Evolutionary conservation across 1,140 invertebrate genomes (phyloP), one percentile per base, ranked within the genome.

Genomic region (Drosophila truncata): DNA sequence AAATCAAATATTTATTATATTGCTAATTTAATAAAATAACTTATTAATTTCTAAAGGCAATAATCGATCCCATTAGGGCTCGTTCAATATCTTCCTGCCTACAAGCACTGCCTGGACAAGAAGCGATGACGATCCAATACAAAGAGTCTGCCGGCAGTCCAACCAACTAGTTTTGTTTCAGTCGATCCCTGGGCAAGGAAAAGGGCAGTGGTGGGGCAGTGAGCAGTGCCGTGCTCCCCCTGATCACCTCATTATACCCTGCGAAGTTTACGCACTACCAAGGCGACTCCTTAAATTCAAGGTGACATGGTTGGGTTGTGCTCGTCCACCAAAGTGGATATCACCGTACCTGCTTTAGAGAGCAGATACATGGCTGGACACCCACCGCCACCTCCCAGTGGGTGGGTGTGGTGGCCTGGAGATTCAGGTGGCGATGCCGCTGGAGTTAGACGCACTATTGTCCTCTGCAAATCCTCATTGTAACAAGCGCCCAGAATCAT

Each of bases 381-480:
- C 44, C 25, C 49, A 67, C 41, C 18, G 11, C 41, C 64, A n/a
- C 31, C 37, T 27, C 25, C 42, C n/a, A 46, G 69, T 80, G 84
- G 80, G 73, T 78, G 73, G 55, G 49, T 66, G 49, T 63, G 67
- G 78, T 55, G 52, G 52, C 52, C 52, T 25, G 52, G 33, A 55
- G 52, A 37, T 37, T 37, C 20, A 25, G 67, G 61, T 25, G 37
- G n/a, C 46, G 57, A 14, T 44, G 50, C 46, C 37, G 62, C 39
- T 52, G 61, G 67, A 73, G 74, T 92, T 92, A 92, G 91, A 92
- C 91, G 91, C 91, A 92, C 91, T 92, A 92, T 92, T 92, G 91
- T 92, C 91, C 91, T 92, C 91, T 92, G 82, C 47, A 92, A 92
- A 91, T 92, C 91, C 91, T 92, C 87, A 90, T 91, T 90, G 87